Evolutionary conservation across 2,888 invertebrate genomes (phyloP), one percentile per base, ranked within the genome.

Genomic region (Dinocampus coccinellae): DNA sequence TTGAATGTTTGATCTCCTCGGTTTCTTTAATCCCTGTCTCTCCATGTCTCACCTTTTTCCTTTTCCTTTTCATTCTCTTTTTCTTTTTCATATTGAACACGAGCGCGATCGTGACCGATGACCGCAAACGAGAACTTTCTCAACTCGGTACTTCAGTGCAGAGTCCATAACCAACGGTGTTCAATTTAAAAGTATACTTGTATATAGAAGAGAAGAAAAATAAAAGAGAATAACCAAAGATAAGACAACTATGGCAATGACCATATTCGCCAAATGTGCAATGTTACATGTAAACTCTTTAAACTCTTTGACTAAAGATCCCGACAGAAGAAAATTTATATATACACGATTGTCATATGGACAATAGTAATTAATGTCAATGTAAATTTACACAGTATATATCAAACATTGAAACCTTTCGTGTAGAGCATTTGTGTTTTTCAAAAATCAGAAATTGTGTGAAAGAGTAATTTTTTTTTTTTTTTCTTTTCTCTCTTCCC

Each of bases 291-390:
- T 33, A 53, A 47, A 24, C 61, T 69, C 57, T 60, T 20, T 53
- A 69, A 69, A 70, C 53, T 55, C 61, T 55, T 55, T n/a, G 26
- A 39, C 36, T 57, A 52, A 42, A 62, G 57, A 55, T 52, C 42
- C 69, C 65, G 64, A n/a, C 47, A 16, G 79, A 77, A n/a, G 79
- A 80, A 80, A 80, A 79, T 79, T 75, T 62, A 52, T 72, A 75
- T 72, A 29, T 4, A 20, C 47, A n/a, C n/a, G n/a, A n/a, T n/a
- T n/a, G 16, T 7, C 47, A 47, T 74, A 73, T 75, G 76, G 79
- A 81, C 79, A 79, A 81, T 81, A 74, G 75, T 73, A 78, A 80
- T 80, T 78, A 81, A 79, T 78, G 77, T 77, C 77, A 75, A 76
- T 75, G 33, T 34, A 24, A 69, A 63, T 39, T 34, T 24, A 11